Evolutionary conservation across 2,888 invertebrate species (phyloP).

Genomic region (Stenotaenia linearis): DNA sequence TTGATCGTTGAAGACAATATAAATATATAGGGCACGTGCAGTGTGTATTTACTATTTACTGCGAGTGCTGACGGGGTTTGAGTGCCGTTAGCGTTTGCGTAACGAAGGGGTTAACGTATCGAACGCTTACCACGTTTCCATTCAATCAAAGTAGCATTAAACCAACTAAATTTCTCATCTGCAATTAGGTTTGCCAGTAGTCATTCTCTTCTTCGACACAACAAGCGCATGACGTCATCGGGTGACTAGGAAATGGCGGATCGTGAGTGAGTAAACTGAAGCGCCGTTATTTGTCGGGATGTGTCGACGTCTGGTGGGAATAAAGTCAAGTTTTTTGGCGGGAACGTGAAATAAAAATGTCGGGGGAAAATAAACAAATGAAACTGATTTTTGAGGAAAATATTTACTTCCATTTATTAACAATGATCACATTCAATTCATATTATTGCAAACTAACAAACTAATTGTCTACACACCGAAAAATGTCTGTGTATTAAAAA

Average conservation of each 20-base stretch:
- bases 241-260: background rate
- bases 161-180: background rate
- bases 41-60: background rate
- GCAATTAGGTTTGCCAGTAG: background rate
- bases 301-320: background rate
- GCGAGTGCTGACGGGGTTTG: background rate
- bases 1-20: too few relatives aligned
- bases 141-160: background rate
- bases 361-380: background rate
- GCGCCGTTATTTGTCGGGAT: background rate
- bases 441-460: background rate
- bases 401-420: background rate
- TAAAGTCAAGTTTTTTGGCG: background rate
- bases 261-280: background rate
- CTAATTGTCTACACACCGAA: background rate
- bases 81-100: background rate
- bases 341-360: too few relatives aligned
- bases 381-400: background rate
- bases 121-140: conserved; percentile 6
- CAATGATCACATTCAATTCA: background rate
- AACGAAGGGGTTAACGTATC: background rate
- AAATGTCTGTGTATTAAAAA: background rate
- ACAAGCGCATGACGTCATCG: background rate
- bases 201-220: background rate
- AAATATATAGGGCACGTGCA: background rate